Base-by-base conservation (phyloP, 2,113 vertebrate species). In the Catharus fuscescens region DNA sequence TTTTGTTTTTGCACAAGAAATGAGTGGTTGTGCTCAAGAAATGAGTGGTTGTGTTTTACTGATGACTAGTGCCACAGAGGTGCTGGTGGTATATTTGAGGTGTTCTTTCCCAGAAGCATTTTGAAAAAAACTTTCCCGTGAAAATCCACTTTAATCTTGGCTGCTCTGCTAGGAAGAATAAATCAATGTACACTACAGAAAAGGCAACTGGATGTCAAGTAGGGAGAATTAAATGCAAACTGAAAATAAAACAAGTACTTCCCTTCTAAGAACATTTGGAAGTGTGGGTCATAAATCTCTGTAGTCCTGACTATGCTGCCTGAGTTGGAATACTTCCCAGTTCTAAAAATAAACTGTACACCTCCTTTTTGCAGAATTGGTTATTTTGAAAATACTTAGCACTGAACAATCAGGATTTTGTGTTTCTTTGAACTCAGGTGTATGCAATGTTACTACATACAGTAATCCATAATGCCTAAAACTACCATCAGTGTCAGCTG, bases 21-120 rank as follows among this genome's bases (percentile, higher is more conserved):
- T 17, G 45, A 10, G 20, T 52, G 18, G 14, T 36, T 52, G 6
- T 71, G 29, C 42, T 86, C 64, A 79, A 57, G 29, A 64, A 77
- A 52, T 34, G 34, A 11, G 20, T 56, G 18, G 12, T 36, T 52
- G 6, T 71, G 29, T 88, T 84, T 78, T 50, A 47, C 44, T 71
- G 44, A 52, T 86, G 45, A 44, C 26, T 66, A 47, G 40, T 3
- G 2, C 45, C 65, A n/a, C 25, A 48, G 47, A 66, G 29, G 18
- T 85, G 47, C 38, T 87, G 20, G 16, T 83, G 36, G 3, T 72
- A 1, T 60, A 18, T 57, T 80, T 88, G 40, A 74, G 14, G 7
- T 50, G 13, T 80, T 52, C 59, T 59, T 88, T 90, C 42, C 56
- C 34, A 47, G 53, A 74, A 80, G 72, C 28, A 31, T 91, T 95